Percentiles rank a stretch among this genome's conserved stretches.
These are phyloP conservation scores for Vipera latastei DNA, from an alignment of 2,797 vertebrate species.

Conservation along the genomic window DNA sequence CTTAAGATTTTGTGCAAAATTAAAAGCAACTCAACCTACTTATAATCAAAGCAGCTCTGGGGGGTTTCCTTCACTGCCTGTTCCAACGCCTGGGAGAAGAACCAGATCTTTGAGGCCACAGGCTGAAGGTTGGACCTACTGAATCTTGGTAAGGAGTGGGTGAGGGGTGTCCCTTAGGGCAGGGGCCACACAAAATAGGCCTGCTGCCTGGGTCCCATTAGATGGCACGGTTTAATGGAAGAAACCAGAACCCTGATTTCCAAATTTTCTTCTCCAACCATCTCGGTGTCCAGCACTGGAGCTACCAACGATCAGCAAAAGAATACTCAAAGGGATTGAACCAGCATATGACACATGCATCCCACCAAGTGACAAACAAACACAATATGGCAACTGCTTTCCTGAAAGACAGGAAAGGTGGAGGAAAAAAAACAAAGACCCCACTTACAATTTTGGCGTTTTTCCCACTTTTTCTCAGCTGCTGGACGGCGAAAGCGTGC, in stretches of 20 bases:
- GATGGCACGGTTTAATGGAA: background rate
- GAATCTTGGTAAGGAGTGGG: background rate
- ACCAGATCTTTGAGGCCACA: background rate
- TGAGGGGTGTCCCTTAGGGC: background rate
- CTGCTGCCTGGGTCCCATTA: background rate
- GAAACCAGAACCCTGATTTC: background rate
- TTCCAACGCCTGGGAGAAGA: background rate
- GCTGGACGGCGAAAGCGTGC: conserved; percentile 96
- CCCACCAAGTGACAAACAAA: background rate
- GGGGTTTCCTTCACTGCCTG: background rate
- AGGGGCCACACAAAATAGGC: background rate
- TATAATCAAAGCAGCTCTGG: background rate
- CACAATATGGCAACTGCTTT: fast-evolving
- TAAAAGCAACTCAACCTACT: background rate
- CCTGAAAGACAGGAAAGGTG: background rate
- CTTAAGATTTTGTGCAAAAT: background rate
- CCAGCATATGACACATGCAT: background rate
- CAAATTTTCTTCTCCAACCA: background rate
- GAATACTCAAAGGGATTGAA: background rate
- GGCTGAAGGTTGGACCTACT: background rate
- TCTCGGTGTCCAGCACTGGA: background rate
- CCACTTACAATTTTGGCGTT: conserved; percentile 97
- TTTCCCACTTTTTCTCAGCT: conserved; percentile 98
- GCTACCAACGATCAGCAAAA: background rate
- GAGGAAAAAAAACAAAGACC: background rate